A percentile compares a stretch with the other conserved stretches of the same genome.
Conservation (phyloP, 2,797 vertebrate species). For the Amniataba percoides region DNA sequence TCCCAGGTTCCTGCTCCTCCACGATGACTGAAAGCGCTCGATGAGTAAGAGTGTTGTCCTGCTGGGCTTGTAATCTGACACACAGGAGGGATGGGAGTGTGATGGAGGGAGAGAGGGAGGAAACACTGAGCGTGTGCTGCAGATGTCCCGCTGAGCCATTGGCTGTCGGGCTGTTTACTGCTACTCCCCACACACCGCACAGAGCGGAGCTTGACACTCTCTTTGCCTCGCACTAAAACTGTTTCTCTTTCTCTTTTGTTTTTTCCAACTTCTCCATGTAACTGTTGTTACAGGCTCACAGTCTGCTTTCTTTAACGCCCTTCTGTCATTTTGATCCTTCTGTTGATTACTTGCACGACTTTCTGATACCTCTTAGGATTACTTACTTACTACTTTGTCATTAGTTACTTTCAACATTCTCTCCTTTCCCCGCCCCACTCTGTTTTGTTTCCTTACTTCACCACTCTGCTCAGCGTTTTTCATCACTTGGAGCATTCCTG, state of each 20-base stretch:
- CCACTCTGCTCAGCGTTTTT: conserved; percentile 45
- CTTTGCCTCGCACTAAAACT: conserved; percentile 11
- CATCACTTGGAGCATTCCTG: conserved; percentile 46
- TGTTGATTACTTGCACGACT: background rate
- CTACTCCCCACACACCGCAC: conserved; percentile 57
- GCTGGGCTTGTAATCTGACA: conserved; percentile 66
- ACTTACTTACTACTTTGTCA: no score
- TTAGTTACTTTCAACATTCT: background rate
- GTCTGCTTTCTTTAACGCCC: background rate
- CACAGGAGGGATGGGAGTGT: conserved; percentile 37
- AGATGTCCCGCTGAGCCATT: conserved; percentile 45
- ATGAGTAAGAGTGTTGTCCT: conserved; percentile 40
- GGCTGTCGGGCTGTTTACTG: conserved; percentile 68
- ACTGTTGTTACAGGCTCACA: conserved; percentile 17
- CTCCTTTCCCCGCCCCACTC: no score
- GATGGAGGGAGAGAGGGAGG: conserved; percentile 42
- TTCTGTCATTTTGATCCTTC: background rate
- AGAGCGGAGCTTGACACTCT: conserved; percentile 18
- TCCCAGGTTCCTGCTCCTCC: conserved; percentile 22
- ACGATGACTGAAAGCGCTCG: conserved; percentile 32
- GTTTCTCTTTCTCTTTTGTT: conserved; percentile 22
- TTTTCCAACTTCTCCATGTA: conserved; percentile 11
- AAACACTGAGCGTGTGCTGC: conserved; percentile 21
- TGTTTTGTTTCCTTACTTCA: conserved; percentile 1
- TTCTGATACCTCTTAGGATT: background rate